A percentile compares a stretch with the other conserved stretches of the same genome.
Evolutionary conservation across 2,888 invertebrate species (phyloP).

Genomic region (Apodemia hepburni): DNA sequence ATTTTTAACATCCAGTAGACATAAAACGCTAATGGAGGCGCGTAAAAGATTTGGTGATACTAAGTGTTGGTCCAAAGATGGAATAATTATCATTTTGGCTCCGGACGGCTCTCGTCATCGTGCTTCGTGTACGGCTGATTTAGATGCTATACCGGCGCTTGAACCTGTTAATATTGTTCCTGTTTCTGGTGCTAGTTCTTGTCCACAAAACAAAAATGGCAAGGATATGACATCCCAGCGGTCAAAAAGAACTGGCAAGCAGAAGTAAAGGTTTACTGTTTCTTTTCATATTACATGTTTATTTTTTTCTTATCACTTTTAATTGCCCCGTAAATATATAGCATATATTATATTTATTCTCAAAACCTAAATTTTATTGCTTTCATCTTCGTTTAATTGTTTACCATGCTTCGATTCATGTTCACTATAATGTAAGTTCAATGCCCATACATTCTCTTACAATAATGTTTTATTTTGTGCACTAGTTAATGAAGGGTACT

Average conservation of each 20-base stretch:
- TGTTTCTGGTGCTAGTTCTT: not conserved
- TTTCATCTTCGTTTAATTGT: no score
- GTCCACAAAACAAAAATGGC: not conserved
- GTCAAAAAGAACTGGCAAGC: not conserved
- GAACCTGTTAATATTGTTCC: not conserved
- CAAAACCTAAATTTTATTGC: no score
- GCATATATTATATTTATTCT: no score
- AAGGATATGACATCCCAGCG: not conserved
- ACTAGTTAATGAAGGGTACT: no score
- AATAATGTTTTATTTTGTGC: no score
- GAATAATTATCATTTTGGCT: not conserved
- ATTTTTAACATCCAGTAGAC: not conserved
- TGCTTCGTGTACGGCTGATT: not conserved
- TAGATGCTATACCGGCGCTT: not conserved
- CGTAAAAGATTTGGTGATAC: not conserved
- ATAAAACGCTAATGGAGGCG: not conserved
- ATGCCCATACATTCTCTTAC: no score
- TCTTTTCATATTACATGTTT: not conserved
- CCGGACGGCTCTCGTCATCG: conserved; percentile 4
- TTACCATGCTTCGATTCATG: no score
- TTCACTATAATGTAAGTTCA: no score
- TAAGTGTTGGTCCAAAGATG: not conserved
- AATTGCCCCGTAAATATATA: no score
- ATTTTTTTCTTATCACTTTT: not conserved
- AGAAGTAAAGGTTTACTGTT: not conserved